Evolutionary conservation across 2,113 vertebrate species (phyloP).

Genomic region (Procavia capensis): DNA sequence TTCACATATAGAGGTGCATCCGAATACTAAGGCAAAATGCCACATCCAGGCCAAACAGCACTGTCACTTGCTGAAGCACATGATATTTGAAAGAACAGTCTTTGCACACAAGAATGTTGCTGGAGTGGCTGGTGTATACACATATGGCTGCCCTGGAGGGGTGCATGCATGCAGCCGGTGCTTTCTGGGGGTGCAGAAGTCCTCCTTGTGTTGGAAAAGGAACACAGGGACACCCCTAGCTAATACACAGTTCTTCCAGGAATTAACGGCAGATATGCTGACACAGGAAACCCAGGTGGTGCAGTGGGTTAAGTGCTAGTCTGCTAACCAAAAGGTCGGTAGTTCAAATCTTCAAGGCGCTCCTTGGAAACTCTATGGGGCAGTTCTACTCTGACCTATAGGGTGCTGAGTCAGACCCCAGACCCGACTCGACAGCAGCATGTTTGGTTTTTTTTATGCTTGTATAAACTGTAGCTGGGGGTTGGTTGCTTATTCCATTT

Average conservation of each 20-base stretch:
- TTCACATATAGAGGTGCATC: constrained; percentile 64
- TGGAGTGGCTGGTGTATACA: background rate
- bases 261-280: constrained; percentile 17
- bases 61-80: constrained; percentile 40
- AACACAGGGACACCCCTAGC: background rate
- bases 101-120: background rate
- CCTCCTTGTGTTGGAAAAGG: background rate
- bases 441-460: too few species aligned
- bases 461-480: constrained; percentile 48
- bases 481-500: constrained; percentile 67
- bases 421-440: too few species aligned
- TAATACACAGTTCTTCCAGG: constrained; percentile 42
- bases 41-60: constrained; percentile 32
- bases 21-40: background rate
- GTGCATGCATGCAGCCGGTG: background rate
- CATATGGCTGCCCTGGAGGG: background rate
- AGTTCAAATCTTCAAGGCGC: too few species aligned
- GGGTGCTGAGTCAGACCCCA: too few species aligned
- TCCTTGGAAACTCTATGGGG: too few species aligned
- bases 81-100: background rate
- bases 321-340: too few species aligned
- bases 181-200: background rate
- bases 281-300: too few species aligned
- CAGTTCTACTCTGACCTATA: too few species aligned
- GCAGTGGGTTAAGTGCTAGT: too few species aligned